Conservation (phyloP, 2,888 invertebrate species). For the Tridacna crocea region DNA sequence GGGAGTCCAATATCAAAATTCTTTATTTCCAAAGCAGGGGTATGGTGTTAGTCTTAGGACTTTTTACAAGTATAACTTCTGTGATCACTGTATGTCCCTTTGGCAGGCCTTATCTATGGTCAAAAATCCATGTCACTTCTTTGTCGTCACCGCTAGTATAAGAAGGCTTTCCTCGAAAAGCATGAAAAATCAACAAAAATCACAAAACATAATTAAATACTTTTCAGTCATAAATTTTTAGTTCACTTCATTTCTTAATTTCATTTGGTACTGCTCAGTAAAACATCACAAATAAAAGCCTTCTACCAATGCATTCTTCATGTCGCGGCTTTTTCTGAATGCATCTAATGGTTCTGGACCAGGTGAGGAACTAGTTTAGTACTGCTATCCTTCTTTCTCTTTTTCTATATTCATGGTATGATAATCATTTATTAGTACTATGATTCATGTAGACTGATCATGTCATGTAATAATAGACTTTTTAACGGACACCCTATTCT, state of each 20-base stretch:
- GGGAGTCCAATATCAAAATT: too few relatives aligned
- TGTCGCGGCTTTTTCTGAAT: background rate
- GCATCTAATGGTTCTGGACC: background rate
- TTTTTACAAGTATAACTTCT: background rate
- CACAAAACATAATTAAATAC: background rate
- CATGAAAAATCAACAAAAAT: conserved; percentile 59
- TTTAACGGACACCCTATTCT: background rate
- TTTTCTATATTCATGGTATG: background rate
- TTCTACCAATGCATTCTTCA: conserved; percentile 19
- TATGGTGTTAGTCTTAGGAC: too few relatives aligned
- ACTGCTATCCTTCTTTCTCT: conserved; percentile 39
- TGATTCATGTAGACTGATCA: conserved; percentile 43
- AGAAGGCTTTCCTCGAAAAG: conserved; percentile 77
- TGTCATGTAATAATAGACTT: conserved; percentile 5
- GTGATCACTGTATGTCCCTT: background rate
- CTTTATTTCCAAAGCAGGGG: too few relatives aligned
- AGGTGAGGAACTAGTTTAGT: background rate
- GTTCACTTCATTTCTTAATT: too few relatives aligned
- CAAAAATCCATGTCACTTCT: conserved; percentile 84
- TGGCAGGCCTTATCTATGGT: conserved; percentile 74
- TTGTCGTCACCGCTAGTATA: conserved; percentile 69
- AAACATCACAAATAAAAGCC: conserved; percentile 3
- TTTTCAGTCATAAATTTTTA: too few relatives aligned
- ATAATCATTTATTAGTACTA: background rate
- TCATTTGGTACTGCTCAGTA: too few relatives aligned